phyloP scores from a whole-genome alignment of 2,888 invertebrate species.

The Periphyllus acericola region DNA sequence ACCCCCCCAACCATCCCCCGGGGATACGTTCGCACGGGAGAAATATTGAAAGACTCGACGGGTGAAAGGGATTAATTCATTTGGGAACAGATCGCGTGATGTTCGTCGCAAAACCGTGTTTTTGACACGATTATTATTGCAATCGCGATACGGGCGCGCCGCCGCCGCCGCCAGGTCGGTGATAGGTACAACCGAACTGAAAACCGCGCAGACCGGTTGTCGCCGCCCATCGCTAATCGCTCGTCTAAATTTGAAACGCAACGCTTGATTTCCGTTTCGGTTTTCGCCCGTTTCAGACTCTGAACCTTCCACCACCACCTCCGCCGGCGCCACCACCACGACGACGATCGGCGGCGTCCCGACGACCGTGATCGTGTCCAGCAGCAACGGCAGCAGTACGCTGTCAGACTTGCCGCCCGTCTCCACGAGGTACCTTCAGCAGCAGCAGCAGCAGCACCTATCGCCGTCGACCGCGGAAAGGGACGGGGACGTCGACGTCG shows the following conservation, averaged over 20 bases:
- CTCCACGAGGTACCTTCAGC: neutral
- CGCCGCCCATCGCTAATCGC: no score
- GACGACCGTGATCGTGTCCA: constrained; percentile 21
- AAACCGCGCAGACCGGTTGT: neutral
- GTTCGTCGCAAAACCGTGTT: neutral
- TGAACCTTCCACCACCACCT: neutral
- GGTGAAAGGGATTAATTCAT: no score
- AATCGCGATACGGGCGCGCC: neutral
- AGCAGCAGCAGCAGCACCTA: neutral
- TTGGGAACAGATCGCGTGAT: no score
- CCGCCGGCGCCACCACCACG: neutral
- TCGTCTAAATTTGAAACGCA: neutral
- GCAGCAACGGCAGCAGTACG: constrained; percentile 23
- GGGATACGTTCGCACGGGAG: no score
- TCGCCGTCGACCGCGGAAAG: neutral
- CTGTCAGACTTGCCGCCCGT: constrained; percentile 33
- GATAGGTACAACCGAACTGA: no score
- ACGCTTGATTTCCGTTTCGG: neutral
- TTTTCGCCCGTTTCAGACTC: neutral
- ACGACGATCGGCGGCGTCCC: neutral
- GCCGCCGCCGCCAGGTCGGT: no score
- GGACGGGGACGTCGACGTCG: neutral
- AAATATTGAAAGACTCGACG: no score
- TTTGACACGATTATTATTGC: neutral
- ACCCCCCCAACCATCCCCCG: neutral